Conservation (phyloP, 2,888 invertebrate species). For the Drosophila niveifrons region DNA sequence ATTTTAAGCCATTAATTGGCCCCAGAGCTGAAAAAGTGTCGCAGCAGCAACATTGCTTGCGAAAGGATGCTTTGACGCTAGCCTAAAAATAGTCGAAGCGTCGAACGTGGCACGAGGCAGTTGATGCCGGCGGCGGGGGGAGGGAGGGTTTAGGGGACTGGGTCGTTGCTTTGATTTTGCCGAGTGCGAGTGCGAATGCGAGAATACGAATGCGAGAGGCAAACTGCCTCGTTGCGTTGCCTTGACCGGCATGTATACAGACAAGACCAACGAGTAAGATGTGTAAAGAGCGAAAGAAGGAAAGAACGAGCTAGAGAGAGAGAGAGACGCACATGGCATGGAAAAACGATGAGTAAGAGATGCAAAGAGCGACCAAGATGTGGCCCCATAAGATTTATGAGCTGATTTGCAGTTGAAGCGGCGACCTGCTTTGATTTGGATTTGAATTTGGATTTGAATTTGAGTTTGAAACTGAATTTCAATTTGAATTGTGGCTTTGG, state of each 20-base stretch:
- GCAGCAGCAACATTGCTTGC: constrained; percentile 23
- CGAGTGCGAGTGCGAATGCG: constrained; percentile 9
- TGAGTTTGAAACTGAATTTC: constrained; percentile 57
- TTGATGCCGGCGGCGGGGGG: background rate
- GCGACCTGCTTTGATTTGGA: constrained; percentile 57
- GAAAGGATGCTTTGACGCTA: constrained; percentile 31
- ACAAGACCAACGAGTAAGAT: constrained; percentile 11
- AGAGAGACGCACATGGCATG: background rate
- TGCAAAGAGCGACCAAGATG: constrained; percentile 27
- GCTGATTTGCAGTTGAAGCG: constrained; percentile 37
- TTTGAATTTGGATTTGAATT: constrained; percentile 51
- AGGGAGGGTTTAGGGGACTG: background rate
- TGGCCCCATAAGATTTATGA: constrained; percentile 51
- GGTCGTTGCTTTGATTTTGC: background rate
- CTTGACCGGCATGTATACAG: constrained; percentile 66
- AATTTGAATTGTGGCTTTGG: constrained; percentile 48
- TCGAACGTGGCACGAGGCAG: constrained; percentile 35
- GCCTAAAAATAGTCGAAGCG: constrained; percentile 54
- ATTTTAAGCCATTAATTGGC: constrained; percentile 59
- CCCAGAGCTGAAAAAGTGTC: constrained; percentile 49
- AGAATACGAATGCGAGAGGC: constrained; percentile 26
- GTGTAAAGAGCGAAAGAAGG: background rate
- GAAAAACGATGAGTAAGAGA: background rate
- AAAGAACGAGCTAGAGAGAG: background rate
- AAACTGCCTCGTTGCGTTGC: constrained; percentile 45